Conservation (phyloP, 2,888 invertebrate species). For the Cantharis nigra region DNA sequence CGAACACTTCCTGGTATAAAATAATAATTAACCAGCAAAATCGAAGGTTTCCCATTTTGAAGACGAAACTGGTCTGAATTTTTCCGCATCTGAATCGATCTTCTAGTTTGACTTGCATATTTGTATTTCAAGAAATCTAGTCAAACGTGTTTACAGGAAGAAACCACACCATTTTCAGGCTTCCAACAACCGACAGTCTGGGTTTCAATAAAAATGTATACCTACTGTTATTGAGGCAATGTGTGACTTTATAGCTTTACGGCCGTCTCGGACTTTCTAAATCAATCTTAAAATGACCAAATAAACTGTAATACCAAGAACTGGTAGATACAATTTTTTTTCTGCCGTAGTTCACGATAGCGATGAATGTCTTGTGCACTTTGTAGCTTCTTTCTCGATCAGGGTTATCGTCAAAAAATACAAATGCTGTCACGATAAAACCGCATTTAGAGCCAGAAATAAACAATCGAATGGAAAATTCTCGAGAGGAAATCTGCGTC, state of each 20-base stretch:
- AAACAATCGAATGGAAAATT: background rate
- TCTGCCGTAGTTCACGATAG: background rate
- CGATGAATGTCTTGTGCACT: background rate
- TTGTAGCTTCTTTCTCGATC: background rate
- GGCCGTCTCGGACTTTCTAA: no score
- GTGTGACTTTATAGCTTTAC: background rate
- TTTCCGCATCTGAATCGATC: background rate
- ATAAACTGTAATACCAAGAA: background rate
- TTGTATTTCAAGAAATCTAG: background rate
- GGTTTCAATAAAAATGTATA: background rate
- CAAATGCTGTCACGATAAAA: background rate
- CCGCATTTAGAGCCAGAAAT: background rate
- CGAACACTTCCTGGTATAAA: constrained; percentile 24
- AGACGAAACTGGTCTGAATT: background rate
- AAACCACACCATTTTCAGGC: background rate
- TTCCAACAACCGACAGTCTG: background rate
- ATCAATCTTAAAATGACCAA: background rate
- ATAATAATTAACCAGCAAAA: background rate
- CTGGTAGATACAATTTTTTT: background rate
- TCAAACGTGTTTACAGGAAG: background rate
- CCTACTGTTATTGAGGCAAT: background rate
- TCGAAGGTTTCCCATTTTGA: background rate
- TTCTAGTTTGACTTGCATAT: background rate
- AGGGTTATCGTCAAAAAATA: background rate
- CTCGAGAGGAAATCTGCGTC: background rate